phyloP scores from a whole-genome alignment of 2,888 invertebrate genomes.

The Coleophora flavipennella region DNA sequence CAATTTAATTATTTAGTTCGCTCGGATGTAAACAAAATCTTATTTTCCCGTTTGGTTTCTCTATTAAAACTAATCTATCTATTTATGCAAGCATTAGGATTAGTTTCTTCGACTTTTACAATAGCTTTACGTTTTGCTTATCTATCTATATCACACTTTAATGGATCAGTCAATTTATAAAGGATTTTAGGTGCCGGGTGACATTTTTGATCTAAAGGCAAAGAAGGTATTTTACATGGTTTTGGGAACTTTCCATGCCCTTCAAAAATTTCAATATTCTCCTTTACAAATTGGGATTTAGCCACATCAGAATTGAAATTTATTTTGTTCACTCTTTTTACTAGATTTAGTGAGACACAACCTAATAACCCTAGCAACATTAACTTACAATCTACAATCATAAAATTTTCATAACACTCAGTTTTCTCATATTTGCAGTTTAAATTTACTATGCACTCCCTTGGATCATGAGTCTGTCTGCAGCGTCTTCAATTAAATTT shows the following conservation, averaged over 20 bases:
- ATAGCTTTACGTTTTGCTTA: conserved; percentile 9
- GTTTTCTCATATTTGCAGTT: conserved; percentile 9
- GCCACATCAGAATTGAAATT: background rate
- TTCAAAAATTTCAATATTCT: background rate
- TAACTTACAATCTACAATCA: conserved; percentile 7
- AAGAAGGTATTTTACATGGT: background rate
- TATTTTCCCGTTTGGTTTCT: conserved; percentile 7
- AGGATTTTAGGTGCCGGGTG: conserved; percentile 3
- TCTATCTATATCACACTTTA: conserved; percentile 7
- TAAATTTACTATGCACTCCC: no score
- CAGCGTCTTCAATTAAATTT: no score
- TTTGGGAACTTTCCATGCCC: background rate
- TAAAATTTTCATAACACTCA: conserved; percentile 11
- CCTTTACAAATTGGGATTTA: background rate
- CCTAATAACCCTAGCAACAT: conserved; percentile 11
- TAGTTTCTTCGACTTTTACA: conserved; percentile 11
- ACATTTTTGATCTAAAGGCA: conserved; percentile 1
- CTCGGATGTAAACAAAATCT: conserved; percentile 7
- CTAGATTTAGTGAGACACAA: conserved; percentile 8
- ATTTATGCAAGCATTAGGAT: conserved; percentile 13
- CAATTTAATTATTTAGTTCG: conserved; percentile 13
- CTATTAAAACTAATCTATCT: conserved; percentile 11
- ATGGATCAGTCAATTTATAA: conserved; percentile 2
- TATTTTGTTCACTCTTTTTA: background rate
- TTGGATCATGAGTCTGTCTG: no score